Percentiles rank a stretch among this genome's conserved stretches.
Conservation (phyloP, 2,888 invertebrate genomes). For the Macaria notata region DNA sequence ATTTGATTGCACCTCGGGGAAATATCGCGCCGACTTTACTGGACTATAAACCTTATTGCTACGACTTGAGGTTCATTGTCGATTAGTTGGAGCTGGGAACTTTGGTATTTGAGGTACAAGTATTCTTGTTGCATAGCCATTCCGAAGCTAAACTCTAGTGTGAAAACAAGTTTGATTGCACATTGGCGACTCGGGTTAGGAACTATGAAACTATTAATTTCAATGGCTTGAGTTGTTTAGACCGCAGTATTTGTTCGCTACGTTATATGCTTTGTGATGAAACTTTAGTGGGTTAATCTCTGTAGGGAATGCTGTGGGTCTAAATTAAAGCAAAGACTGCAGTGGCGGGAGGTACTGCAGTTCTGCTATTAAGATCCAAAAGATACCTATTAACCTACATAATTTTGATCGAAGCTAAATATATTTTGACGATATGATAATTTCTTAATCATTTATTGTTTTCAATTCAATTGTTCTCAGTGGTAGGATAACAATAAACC, state of each 20-base stretch:
- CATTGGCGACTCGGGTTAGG: conserved; percentile 7
- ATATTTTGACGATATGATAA: no score
- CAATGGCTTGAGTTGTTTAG: neutral
- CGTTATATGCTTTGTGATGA: no score
- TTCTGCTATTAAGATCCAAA: no score
- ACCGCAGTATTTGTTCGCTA: neutral
- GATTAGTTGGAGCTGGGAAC: conserved; percentile 5
- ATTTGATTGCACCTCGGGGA: conserved; percentile 29
- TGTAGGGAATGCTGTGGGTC: no score
- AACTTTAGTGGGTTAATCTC: no score
- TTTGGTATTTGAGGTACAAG: neutral
- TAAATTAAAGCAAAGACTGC: no score
- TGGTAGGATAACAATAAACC: no score
- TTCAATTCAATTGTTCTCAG: no score
- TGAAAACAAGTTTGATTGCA: conserved; percentile 16
- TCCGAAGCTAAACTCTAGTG: conserved; percentile 12
- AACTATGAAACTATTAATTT: conserved; percentile 6
- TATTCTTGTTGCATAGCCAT: conserved; percentile 14
- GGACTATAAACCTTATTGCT: conserved; percentile 19
- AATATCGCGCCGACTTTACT: conserved; percentile 16
- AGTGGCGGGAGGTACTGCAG: no score
- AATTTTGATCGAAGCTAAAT: no score
- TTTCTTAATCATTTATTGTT: no score
- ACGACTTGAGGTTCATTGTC: conserved; percentile 11
- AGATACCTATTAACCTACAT: no score